Percentiles rank a stretch among this genome's conserved stretches.
Evolutionary conservation across 2,797 vertebrate species (phyloP).

Genomic region (Bovichtus variegatus): DNA sequence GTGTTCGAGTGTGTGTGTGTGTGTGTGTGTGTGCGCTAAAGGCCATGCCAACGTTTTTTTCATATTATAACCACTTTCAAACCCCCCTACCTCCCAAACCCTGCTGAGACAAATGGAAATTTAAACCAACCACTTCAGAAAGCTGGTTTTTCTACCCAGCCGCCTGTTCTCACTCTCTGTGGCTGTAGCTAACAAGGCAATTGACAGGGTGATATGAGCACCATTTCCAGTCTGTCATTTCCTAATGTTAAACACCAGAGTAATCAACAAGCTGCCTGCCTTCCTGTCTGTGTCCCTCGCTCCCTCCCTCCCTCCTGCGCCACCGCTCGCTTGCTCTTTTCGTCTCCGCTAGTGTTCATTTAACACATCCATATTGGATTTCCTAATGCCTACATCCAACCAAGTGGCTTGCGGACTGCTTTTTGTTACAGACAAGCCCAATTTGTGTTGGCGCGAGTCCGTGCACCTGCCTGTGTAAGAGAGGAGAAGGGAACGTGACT

Average conservation of each 20-base stretch:
- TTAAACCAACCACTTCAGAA: constrained; percentile 63
- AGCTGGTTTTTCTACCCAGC: constrained; percentile 61
- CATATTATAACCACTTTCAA: constrained; percentile 52
- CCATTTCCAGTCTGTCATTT: constrained; percentile 79
- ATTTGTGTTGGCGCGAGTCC: constrained; percentile 60
- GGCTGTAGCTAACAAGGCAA: constrained; percentile 78
- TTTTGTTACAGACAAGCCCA: constrained; percentile 74
- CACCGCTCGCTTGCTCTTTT: constrained; percentile 29
- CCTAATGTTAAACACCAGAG: constrained; percentile 83
- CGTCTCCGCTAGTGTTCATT: constrained; percentile 67
- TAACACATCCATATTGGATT: constrained; percentile 81
- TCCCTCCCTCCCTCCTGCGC: constrained; percentile 18
- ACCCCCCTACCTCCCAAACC: constrained; percentile 42
- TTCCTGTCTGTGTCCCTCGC: constrained; percentile 65
- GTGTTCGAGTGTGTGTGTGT: constrained; percentile 5
- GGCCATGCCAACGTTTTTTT: constrained; percentile 38
- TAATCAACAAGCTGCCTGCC: constrained; percentile 81
- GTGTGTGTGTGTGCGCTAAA: constrained; percentile 2
- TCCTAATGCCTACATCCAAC: constrained; percentile 67
- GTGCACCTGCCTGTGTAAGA: constrained; percentile 44
- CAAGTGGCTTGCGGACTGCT: constrained; percentile 55
- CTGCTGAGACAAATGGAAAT: constrained; percentile 74
- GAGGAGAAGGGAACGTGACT: constrained; percentile 22
- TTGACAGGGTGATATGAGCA: constrained; percentile 77
- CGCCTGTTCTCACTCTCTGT: constrained; percentile 57